A percentile compares a stretch with the other conserved stretches of the same genome.
Evolutionary conservation across 2,888 invertebrate species (phyloP).

Genomic region (Gryllus longicercus): DNA sequence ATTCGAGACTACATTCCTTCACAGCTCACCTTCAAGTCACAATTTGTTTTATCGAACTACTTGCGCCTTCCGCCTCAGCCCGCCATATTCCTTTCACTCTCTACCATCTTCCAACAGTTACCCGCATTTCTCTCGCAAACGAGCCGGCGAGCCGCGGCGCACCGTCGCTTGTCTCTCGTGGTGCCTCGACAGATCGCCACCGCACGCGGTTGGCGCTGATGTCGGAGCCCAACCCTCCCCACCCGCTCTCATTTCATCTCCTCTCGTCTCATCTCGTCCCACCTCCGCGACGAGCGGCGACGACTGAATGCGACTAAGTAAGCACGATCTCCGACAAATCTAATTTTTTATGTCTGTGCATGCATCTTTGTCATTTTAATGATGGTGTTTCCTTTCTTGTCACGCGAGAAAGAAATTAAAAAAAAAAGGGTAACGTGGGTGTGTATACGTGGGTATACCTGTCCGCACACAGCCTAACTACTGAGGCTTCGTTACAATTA

Average conservation of each 20-base stretch:
- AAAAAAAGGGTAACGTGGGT: neutral
- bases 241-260: too few species aligned
- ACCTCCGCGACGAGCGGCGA: neutral
- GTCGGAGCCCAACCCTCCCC: neutral
- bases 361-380: slow-evolving; percentile 17
- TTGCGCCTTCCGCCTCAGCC: too few species aligned
- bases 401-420: neutral
- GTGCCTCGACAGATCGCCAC: neutral
- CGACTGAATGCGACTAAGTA: neutral
- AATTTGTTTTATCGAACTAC: too few species aligned
- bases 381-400: slow-evolving; percentile 5
- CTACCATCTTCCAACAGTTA: too few species aligned
- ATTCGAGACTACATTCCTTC: too few species aligned
- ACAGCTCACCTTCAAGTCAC: too few species aligned
- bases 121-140: too few species aligned
- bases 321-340: slow-evolving; percentile 17
- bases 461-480: slow-evolving; percentile 4
- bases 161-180: neutral
- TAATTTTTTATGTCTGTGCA: slow-evolving; percentile 17
- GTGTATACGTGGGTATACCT: neutral
- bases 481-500: slow-evolving; percentile 2
- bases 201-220: neutral
- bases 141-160: too few species aligned
- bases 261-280: neutral
- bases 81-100: too few species aligned